These are phyloP conservation scores for Trichoplusia ni DNA, from an alignment of 1,140 invertebrate species.

Conservation along the genomic window DNA sequence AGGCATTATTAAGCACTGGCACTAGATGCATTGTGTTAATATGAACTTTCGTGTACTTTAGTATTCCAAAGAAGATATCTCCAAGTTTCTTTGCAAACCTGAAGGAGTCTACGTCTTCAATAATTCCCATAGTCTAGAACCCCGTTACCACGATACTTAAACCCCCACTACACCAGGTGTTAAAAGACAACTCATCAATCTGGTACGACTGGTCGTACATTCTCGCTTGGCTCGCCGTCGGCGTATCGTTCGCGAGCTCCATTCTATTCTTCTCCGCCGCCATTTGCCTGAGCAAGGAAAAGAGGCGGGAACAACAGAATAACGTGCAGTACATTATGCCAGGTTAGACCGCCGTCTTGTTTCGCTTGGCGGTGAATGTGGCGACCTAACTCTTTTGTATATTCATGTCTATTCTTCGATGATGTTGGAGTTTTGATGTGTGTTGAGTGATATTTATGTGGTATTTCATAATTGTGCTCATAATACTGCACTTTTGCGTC, in stretches of 20 bases:
- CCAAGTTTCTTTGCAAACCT: too few species aligned
- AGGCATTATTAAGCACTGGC: too few species aligned
- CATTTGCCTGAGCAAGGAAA: slow-evolving; percentile 88
- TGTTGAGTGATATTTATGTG: slow-evolving; percentile 2
- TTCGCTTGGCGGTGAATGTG: slow-evolving; percentile 70
- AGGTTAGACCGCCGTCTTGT: slow-evolving; percentile 83
- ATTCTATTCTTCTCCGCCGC: slow-evolving; percentile 91
- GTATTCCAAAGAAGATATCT: too few species aligned
- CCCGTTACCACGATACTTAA: slow-evolving; percentile 1
- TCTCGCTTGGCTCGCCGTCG: slow-evolving; percentile 90
- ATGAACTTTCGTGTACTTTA: too few species aligned
- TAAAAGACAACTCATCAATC: slow-evolving; percentile 86
- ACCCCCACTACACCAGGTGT: slow-evolving; percentile 81
- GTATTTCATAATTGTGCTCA: too few species aligned
- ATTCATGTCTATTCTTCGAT: slow-evolving; percentile 33
- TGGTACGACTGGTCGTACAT: slow-evolving; percentile 93
- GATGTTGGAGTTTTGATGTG: neutral
- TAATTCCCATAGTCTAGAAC: neutral
- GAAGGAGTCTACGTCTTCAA: too few species aligned
- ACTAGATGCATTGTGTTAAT: too few species aligned
- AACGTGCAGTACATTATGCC: slow-evolving; percentile 95
- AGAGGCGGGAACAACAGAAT: slow-evolving; percentile 85
- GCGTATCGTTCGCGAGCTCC: slow-evolving; percentile 87
- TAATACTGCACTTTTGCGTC: too few species aligned
- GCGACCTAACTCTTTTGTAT: slow-evolving; percentile 42